Base-by-base conservation (phyloP, 2,888 invertebrate genomes). In the Brenthis daphne region DNA sequence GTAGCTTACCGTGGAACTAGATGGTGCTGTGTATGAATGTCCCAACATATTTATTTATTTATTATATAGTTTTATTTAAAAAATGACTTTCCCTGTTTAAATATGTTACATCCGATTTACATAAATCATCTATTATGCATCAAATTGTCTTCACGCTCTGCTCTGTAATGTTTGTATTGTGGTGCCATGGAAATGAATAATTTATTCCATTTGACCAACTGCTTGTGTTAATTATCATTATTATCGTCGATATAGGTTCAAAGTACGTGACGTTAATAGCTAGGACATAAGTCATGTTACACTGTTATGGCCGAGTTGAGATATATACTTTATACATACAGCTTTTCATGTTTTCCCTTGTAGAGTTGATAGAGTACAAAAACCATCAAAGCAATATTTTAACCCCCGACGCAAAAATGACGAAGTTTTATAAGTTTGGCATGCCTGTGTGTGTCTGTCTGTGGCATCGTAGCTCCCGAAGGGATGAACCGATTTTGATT, bases 101-200 rank as follows among this genome's bases (percentile, higher is more conserved):
- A 64, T 64, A 51, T 54, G 69, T 69, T 48, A 72, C 65, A 68
- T 75, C 71, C 72, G 71, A 67, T 54, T 56, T 69, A 69, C 60
- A 66, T 20, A 50, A 29, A 56, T 65, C 63, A 58, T 48, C 29
- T 43, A 71, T 68, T 58, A 63, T 58, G 47, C 29, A 48, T 48
- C 47, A 65, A 65, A 66, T 55, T 50, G 54, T 64, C 65, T 65
- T 64, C 43, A 72, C 67, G 61, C 51, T 67, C 37, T 57, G 53
- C 65, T 37, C 54, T 67, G n/a, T 67, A 63, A 61, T 68, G 68
- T 72, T 69, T 71, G 69, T 67, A 56, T 69, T 67, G 63, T 65
- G 69, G 56, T 75, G 58, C 68, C 66, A 72, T 75, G 72, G 72
- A 75, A 73, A 82, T 74, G 68, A 72, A 66, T 67, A 65, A 70